Conservation (phyloP, 1,140 invertebrate genomes). For the Drosophila melanica region DNA sequence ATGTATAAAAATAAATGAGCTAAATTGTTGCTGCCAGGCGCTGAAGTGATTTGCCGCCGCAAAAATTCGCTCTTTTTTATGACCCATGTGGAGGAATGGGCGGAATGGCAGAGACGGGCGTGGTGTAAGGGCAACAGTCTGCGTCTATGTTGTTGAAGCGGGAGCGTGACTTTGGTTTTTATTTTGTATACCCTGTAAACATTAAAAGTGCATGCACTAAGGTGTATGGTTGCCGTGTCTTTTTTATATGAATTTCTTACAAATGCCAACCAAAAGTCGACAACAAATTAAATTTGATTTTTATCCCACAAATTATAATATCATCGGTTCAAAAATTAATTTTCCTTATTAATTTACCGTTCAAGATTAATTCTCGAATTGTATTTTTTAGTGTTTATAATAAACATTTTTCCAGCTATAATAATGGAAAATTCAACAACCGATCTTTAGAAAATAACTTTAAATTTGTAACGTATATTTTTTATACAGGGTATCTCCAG, state of each 20-base stretch:
- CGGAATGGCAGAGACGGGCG: background rate
- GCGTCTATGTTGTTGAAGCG: background rate
- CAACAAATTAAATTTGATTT: no score
- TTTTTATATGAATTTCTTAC: no score
- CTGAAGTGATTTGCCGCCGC: slow-evolving; percentile 66
- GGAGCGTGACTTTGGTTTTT: slow-evolving; percentile 61
- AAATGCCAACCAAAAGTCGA: no score
- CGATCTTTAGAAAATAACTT: no score
- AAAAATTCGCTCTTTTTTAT: slow-evolving; percentile 51
- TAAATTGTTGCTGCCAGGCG: slow-evolving; percentile 48
- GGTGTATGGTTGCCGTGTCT: background rate
- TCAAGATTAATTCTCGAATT: no score
- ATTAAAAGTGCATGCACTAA: background rate
- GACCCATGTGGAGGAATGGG: slow-evolving; percentile 24
- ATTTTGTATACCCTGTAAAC: slow-evolving; percentile 24
- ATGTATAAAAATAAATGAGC: slow-evolving; percentile 81
- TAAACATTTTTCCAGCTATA: no score
- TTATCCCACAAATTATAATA: no score
- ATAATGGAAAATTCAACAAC: no score
- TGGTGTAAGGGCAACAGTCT: background rate
- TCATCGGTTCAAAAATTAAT: no score
- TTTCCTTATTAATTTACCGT: no score
- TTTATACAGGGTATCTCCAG: background rate
- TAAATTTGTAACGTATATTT: slow-evolving; percentile 15
- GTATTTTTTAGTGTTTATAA: no score